Base-by-base conservation (phyloP, 2,113 vertebrate species). In the Lagopus muta region DNA sequence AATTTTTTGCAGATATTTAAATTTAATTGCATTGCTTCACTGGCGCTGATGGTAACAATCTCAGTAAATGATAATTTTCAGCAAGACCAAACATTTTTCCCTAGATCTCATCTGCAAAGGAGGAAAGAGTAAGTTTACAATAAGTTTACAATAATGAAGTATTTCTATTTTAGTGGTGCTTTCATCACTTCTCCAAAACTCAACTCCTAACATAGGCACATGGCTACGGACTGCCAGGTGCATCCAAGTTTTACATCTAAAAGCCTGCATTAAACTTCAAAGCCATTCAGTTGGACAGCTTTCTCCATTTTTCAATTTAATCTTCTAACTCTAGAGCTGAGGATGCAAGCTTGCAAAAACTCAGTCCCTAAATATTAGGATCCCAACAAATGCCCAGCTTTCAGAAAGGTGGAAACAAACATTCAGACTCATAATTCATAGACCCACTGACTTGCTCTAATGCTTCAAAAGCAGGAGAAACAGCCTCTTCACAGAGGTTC, bases 111-210 rank as follows among this genome's bases (percentile, higher is more conserved):
- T 62, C 24, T 76, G 32, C 38, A 67, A 70, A 92, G 18, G 19
- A 88, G 25, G 50, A 72, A 82, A 43, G 4, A 65, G 30, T 8
- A 28, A 58, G 24, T 61, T 54, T 84, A 17, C 28, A 61, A 19
- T 8, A 28, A 58, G 24, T 61, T 54, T 84, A 17, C 28, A 61
- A 19, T 38, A 85, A 65, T 5, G 28, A 61, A 89, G 42, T 18
- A 61, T 65, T 83, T 89, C 43, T 76, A 25, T 32, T 79, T 74
- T 17, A 61, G 43, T 43, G 36, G 27, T 62, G 36, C 9, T 92
- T 84, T 76, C 89, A 65, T 69, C 78, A 69, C 58, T 89, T 91
- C 79, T 80, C 89, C 67, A 76, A 80, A 89, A 65, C 27, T 27
- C 13, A 72, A 19, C 18, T n/a, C 67, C 58, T 76, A 76, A 62